Conservation (phyloP, 37 sponge, comb jelly and placozoan species). For the Spongilla lacustris region DNA sequence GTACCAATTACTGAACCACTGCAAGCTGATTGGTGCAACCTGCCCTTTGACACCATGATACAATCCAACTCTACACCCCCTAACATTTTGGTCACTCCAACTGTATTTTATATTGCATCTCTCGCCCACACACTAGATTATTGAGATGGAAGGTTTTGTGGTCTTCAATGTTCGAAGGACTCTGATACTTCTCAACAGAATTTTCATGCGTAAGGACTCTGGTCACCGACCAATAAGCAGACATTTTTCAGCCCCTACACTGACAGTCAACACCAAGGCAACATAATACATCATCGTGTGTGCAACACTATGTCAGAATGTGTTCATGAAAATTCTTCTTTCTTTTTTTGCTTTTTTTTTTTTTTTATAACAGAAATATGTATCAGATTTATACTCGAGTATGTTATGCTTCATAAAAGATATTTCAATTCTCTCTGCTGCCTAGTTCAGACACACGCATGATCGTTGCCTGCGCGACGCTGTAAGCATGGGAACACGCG, state of each 20-base stretch:
- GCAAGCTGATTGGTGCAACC: neutral
- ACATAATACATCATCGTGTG: neutral
- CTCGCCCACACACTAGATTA: conserved; percentile 26
- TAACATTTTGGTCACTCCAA: neutral
- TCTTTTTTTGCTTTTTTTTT: conserved; percentile 4
- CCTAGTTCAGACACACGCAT: neutral
- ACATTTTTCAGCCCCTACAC: conserved; percentile 55
- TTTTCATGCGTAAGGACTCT: conserved; percentile 64
- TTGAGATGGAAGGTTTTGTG: conserved; percentile 88
- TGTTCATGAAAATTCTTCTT: neutral
- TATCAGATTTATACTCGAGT: neutral
- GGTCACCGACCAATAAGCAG: conserved; percentile 57
- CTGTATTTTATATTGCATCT: neutral
- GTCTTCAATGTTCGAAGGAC: conserved; percentile 75
- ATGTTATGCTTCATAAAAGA: neutral
- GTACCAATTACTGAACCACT: neutral
- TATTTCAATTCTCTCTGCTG: too few species aligned
- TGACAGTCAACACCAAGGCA: neutral
- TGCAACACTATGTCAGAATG: neutral
- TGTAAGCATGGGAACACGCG: neutral
- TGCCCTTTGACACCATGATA: neutral
- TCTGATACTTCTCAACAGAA: conserved; percentile 65
- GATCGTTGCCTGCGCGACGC: neutral
- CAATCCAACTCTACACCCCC: neutral
- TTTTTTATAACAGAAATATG: conserved; percentile 11